Base-by-base conservation (phyloP, 2,797 vertebrate species). In the Enteromius argenteus region DNA sequence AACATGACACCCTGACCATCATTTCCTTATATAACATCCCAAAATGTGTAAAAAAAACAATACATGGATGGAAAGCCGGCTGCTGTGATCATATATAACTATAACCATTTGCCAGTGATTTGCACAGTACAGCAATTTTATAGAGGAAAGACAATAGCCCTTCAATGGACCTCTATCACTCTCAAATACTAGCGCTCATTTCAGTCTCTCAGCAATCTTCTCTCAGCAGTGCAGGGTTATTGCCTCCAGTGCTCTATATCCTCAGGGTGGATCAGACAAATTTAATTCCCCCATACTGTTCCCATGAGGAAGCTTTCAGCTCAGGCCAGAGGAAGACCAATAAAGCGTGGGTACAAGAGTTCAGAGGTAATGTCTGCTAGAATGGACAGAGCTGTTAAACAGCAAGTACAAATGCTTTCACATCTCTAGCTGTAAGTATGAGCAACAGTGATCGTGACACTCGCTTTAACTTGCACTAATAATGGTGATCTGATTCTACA, bases 101-200 rank as follows among this genome's bases (percentile, higher is more conserved):
- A 17, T 15, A 76, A 46, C 35, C 23, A 44, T 60, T 21, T 58
- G 0, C 37, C 35, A 80, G 27, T 71, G 51, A 53, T 53, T 21
- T 53, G 71, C 71, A 11, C 71, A 74, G 27, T 73, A 46, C 2
- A 51, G 32, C 13, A 23, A 39, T 56, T 58, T 37, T 42, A 62
- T 27, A 66, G 39, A 19, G 30, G 44, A n/a, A 53, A 75, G 9
- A 80, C 60, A 58, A 69, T 46, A 69, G 39, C 49, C 78, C 21
- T 85, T 75, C 32, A 60, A 67, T 21, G 46, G 27, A 75, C 79
- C 64, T 67, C 69, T 42, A 81, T 86, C 42, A 64, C 44, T 75
- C 30, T 35, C 37, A 77, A 77, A 44, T 64, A 82, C 32, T 49
- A 77, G 3, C n/a, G 0, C 42, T 42, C 2, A 42, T 83, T 82